phyloP scores from a whole-genome alignment of 2,113 vertebrate species.

The Tragulus kanchil region DNA sequence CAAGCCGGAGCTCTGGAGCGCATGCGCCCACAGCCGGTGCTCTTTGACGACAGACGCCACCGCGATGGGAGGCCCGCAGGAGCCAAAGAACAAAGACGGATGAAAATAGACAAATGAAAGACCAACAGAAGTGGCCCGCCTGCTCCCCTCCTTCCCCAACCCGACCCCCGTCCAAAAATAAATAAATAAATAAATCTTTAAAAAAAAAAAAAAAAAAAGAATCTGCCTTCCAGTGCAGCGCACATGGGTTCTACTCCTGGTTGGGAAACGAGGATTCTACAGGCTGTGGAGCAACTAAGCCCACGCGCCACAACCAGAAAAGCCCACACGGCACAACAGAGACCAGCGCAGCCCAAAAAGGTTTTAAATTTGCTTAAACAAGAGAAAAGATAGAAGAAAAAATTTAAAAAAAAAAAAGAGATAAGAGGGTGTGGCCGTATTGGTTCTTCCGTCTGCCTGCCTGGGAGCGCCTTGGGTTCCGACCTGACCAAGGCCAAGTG shows the following conservation, averaged over 20 bases:
- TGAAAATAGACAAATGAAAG: too few relatives aligned
- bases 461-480: not conserved
- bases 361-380: not conserved
- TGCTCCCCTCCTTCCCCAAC: too few relatives aligned
- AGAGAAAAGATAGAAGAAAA: not conserved
- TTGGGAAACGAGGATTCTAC: not conserved
- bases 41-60: too few relatives aligned
- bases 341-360: not conserved
- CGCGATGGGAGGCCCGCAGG: too few relatives aligned
- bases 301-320: not conserved
- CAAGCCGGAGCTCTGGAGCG: too few relatives aligned
- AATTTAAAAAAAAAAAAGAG: not conserved
- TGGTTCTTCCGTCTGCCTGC: not conserved
- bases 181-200: too few relatives aligned
- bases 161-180: too few relatives aligned
- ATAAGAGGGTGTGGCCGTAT: not conserved
- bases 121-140: too few relatives aligned
- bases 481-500: not conserved
- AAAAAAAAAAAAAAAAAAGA: not conserved
- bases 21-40: too few relatives aligned
- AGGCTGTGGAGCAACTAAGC: not conserved
- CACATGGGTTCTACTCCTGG: not conserved
- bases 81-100: too few relatives aligned
- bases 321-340: not conserved
- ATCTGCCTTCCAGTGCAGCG: not conserved